Evolutionary conservation across 2,888 invertebrate species (phyloP).

Genomic region (Hemicrepidius hirtus): DNA sequence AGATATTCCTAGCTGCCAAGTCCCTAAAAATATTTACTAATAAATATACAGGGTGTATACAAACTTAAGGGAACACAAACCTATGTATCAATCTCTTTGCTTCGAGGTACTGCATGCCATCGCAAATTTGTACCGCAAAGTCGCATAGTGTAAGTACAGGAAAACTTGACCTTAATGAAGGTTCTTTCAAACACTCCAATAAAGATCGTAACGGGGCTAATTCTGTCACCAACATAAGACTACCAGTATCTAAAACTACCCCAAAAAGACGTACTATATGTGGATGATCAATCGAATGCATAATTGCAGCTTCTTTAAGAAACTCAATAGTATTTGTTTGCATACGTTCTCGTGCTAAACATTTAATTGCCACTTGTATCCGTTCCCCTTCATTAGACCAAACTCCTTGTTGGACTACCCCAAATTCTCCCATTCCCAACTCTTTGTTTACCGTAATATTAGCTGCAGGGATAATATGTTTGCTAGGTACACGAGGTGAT

Average conservation of each 20-base stretch:
- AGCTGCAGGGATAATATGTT: slow-evolving; percentile 89
- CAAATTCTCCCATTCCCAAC: slow-evolving; percentile 97
- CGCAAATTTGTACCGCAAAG: slow-evolving; percentile 96
- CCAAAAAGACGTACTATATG: slow-evolving; percentile 98
- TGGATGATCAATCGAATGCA: slow-evolving; percentile 98
- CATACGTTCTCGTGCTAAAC: slow-evolving; percentile 94
- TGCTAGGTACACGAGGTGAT: slow-evolving; percentile 82
- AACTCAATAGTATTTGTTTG: slow-evolving; percentile 97
- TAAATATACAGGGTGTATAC: too few species aligned
- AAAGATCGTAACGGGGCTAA: slow-evolving; percentile 95
- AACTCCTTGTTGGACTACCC: slow-evolving; percentile 97
- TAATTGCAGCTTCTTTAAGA: slow-evolving; percentile 97
- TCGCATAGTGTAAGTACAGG: slow-evolving; percentile 94
- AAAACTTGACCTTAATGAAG: slow-evolving; percentile 91
- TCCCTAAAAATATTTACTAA: slow-evolving; percentile 84
- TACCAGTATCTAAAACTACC: slow-evolving; percentile 93
- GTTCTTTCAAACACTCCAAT: slow-evolving; percentile 96
- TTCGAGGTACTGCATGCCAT: slow-evolving; percentile 98
- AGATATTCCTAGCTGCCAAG: slow-evolving; percentile 96
- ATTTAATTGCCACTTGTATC: slow-evolving; percentile 95
- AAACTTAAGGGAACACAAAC: slow-evolving; percentile 67
- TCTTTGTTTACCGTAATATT: slow-evolving; percentile 95
- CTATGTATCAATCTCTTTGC: slow-evolving; percentile 96
- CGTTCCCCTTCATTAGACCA: slow-evolving; percentile 97
- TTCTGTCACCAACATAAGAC: slow-evolving; percentile 84